A percentile compares a stretch with the other conserved stretches of the same genome.
These are phyloP conservation scores for Tiaroga cobitis DNA, from an alignment of 2,797 vertebrate genomes.

Conservation along the genomic window DNA sequence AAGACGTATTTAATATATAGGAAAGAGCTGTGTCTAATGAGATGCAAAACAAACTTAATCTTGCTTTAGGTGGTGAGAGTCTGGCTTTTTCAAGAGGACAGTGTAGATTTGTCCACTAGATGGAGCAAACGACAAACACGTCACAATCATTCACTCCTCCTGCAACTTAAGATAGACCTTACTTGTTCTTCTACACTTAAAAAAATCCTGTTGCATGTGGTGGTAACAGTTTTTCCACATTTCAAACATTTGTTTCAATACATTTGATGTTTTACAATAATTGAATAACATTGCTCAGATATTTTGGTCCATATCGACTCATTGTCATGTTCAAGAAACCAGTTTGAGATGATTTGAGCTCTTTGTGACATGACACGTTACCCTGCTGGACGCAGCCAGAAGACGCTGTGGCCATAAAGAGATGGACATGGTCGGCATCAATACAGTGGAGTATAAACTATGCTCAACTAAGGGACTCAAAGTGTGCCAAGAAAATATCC, in stretches of 20 bases:
- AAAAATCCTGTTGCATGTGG: too few species aligned
- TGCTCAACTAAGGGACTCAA: not conserved
- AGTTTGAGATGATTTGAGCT: not conserved
- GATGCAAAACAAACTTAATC: not conserved
- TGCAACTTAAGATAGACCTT: not conserved
- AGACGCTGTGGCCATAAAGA: not conserved
- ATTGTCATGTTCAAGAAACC: not conserved
- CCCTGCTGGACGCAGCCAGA: not conserved
- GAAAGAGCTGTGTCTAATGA: not conserved
- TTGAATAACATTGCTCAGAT: too few species aligned
- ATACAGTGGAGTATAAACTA: not conserved
- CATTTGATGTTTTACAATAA: too few species aligned
- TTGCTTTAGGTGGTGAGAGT: not conserved
- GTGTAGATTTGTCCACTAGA: slow-evolving; percentile 50
- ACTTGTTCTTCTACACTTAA: not conserved
- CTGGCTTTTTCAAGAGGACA: not conserved
- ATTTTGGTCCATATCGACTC: too few species aligned
- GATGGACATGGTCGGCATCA: not conserved
- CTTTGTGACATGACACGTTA: too few species aligned
- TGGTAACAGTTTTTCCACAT: too few species aligned
- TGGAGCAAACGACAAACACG: slow-evolving; percentile 19
- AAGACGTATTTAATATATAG: not conserved
- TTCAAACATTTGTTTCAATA: too few species aligned
- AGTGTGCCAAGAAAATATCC: not conserved
- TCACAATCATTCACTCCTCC: too few species aligned